phyloP scores from a whole-genome alignment of 2,113 vertebrate genomes.

The Dicerorhinus sumatrensis region DNA sequence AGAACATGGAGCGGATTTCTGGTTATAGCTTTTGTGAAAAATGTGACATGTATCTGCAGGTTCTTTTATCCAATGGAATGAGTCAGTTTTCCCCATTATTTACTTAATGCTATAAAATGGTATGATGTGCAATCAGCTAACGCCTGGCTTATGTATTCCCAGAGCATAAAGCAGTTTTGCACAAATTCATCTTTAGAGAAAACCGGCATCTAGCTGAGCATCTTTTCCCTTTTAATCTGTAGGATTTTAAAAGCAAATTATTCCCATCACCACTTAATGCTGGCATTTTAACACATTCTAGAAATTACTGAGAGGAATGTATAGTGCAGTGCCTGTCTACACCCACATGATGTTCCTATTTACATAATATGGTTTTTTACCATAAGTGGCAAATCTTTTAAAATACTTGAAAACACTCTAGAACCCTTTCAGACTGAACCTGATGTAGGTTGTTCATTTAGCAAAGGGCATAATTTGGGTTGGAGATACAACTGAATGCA shows the following conservation, averaged over 20 bases:
- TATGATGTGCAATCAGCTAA: background rate
- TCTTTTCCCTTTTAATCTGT: background rate
- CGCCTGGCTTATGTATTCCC: background rate
- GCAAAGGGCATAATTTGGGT: slow-evolving; percentile 30
- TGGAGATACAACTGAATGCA: background rate
- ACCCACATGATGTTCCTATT: background rate
- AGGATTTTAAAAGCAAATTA: slow-evolving; percentile 5
- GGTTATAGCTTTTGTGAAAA: background rate
- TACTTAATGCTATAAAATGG: slow-evolving; percentile 34
- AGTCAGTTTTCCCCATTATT: background rate
- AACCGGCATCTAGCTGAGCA: background rate
- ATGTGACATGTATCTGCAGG: background rate
- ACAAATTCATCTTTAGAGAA: slow-evolving; percentile 28
- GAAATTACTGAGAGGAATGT: background rate
- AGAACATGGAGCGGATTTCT: background rate
- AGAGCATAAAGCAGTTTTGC: slow-evolving; percentile 35
- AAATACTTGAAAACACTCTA: slow-evolving; percentile 42
- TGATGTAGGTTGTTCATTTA: slow-evolving; percentile 21
- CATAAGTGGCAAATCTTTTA: background rate
- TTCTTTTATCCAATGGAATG: background rate
- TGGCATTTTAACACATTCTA: background rate
- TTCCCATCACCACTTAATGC: background rate
- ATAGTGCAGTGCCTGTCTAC: background rate
- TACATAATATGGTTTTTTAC: background rate
- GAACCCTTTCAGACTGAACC: slow-evolving; percentile 23